phyloP scores from a whole-genome alignment of 2,113 vertebrate genomes.

The Albula glossodonta region DNA sequence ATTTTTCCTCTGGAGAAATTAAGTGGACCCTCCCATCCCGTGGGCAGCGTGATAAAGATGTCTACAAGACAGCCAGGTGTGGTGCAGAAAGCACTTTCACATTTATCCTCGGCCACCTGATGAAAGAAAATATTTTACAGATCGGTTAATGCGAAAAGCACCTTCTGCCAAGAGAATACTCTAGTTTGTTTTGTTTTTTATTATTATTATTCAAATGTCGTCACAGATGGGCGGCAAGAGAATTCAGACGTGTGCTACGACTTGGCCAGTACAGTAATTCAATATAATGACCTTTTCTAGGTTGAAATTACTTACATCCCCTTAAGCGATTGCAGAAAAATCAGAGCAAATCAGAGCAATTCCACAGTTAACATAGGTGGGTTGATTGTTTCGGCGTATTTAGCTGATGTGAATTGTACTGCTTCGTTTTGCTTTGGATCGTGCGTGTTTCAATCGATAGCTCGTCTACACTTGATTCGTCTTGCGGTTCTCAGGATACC shows the following conservation, averaged over 20 bases:
- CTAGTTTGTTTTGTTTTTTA: no score
- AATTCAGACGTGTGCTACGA: neutral
- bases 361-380: slow-evolving; percentile 27
- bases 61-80: neutral
- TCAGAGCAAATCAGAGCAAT: slow-evolving; percentile 6
- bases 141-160: neutral
- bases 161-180: neutral
- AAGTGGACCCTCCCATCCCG: neutral
- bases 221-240: slow-evolving; percentile 23
- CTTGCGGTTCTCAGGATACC: slow-evolving; percentile 15
- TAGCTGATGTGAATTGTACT: slow-evolving; percentile 17
- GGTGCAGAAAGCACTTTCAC: neutral
- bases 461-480: slow-evolving; percentile 47
- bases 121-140: slow-evolving; percentile 4
- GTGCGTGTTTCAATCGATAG: slow-evolving; percentile 52
- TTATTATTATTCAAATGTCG: slow-evolving; percentile 16
- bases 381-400: slow-evolving; percentile 23
- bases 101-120: neutral
- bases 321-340: slow-evolving; percentile 23
- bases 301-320: slow-evolving; percentile 22
- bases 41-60: neutral
- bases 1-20: slow-evolving; percentile 1
- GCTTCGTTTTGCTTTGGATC: slow-evolving; percentile 22
- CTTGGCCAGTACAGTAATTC: slow-evolving; percentile 27
- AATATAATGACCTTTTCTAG: slow-evolving; percentile 34